phyloP scores from a whole-genome alignment of 2,888 invertebrate species.

The Scaptodrosophila latifasciaeformis region DNA sequence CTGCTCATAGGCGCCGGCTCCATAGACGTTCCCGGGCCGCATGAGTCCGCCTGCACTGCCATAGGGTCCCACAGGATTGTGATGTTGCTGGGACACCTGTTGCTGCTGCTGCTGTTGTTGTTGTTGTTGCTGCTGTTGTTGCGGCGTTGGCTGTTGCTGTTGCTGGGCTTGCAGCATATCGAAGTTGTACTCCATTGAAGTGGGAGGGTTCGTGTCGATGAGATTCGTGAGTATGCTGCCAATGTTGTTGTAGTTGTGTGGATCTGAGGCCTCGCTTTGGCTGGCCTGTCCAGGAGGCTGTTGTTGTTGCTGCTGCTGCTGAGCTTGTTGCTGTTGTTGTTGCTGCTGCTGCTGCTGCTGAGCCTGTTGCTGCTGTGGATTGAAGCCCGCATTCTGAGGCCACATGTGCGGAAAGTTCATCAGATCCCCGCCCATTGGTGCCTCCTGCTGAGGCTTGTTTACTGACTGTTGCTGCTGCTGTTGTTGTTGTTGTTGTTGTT shows the following conservation, averaged over 20 bases:
- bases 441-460: conserved; percentile 52
- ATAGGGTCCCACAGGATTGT: conserved; percentile 46
- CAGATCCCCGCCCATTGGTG: conserved; percentile 64
- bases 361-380: conserved; percentile 43
- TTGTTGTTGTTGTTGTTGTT: conserved; percentile 30
- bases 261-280: conserved; percentile 51
- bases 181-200: conserved; percentile 74
- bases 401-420: conserved; percentile 74
- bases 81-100: conserved; percentile 42
- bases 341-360: conserved; percentile 37
- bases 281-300: conserved; percentile 40
- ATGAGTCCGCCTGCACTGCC: conserved; percentile 58
- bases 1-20: conserved; percentile 51
- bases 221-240: conserved; percentile 75
- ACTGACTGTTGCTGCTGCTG: conserved; percentile 41
- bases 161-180: conserved; percentile 68
- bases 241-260: conserved; percentile 74
- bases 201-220: conserved; percentile 73
- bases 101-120: conserved; percentile 40
- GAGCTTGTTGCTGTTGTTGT: conserved; percentile 45
- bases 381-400: conserved; percentile 59
- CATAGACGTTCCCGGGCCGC: conserved; percentile 57
- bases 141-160: conserved; percentile 46
- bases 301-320: conserved; percentile 35
- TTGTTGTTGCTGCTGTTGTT: conserved; percentile 48